Percentiles rank a stretch among this genome's conserved stretches.
These are phyloP conservation scores for Holothuria glaberrima DNA, from an alignment of 35 echinoderm and acorn worm species.

Conservation along the genomic window DNA sequence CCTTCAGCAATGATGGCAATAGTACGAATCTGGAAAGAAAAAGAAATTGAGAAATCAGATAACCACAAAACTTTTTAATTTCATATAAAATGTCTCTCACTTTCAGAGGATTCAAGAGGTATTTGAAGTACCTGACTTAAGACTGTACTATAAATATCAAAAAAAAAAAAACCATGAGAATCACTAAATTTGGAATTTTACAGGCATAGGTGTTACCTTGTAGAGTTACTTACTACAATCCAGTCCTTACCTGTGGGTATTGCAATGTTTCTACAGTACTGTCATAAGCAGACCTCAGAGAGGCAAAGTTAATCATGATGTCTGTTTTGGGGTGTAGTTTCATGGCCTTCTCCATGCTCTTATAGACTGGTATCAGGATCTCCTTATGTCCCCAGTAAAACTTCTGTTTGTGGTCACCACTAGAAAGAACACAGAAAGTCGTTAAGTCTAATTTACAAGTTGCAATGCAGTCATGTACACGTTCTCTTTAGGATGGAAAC, in stretches of 20 bases:
- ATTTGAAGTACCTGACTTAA: background rate
- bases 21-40: slow-evolving; percentile 68
- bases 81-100: background rate
- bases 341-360: slow-evolving; percentile 97
- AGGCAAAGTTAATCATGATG: slow-evolving; percentile 91
- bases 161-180: too few species aligned
- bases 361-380: slow-evolving; percentile 87
- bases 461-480: too few species aligned
- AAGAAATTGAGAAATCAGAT: background rate
- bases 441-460: too few species aligned
- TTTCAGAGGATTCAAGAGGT: background rate
- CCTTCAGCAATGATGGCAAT: slow-evolving; percentile 97
- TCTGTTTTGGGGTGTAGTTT: slow-evolving; percentile 82
- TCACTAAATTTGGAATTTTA: too few species aligned
- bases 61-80: background rate
- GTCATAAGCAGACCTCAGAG: slow-evolving; percentile 91
- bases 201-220: too few species aligned
- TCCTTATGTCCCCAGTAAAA: slow-evolving; percentile 99
- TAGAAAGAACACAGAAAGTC: slow-evolving; percentile 18
- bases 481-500: too few species aligned
- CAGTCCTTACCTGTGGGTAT: slow-evolving; percentile 74
- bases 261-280: slow-evolving; percentile 79
- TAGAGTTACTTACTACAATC: too few species aligned
- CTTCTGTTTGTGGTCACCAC: slow-evolving; percentile 98
- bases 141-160: too few species aligned